Evolutionary conservation across 2,797 vertebrate genomes (phyloP).

Genomic region (Pterois miles): DNA sequence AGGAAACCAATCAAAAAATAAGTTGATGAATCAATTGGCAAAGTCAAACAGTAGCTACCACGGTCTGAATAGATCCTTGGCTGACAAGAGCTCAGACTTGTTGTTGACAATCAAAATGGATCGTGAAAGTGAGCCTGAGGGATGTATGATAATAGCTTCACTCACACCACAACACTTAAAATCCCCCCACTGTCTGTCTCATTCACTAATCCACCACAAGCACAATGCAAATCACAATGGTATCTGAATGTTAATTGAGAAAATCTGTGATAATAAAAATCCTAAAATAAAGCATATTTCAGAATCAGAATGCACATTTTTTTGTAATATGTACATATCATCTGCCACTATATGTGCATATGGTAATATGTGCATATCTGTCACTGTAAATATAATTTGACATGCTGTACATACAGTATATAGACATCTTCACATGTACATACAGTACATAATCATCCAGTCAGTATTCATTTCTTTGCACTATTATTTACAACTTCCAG

Average conservation of each 20-base stretch:
- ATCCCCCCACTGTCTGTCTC: slow-evolving; percentile 38
- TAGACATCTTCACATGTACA: no score
- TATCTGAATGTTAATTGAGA: neutral
- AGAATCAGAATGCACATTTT: no score
- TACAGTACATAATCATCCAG: no score
- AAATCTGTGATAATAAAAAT: neutral
- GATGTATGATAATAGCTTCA: slow-evolving; percentile 58
- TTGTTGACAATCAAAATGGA: slow-evolving; percentile 65
- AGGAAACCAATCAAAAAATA: slow-evolving; percentile 72
- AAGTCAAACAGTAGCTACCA: slow-evolving; percentile 52
- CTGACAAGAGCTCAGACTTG: slow-evolving; percentile 61
- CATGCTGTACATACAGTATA: no score
- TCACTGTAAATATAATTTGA: no score
- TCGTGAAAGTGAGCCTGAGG: slow-evolving; percentile 65
- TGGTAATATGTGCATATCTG: no score
- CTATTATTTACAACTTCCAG: no score
- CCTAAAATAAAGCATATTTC: no score
- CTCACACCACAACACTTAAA: slow-evolving; percentile 60
- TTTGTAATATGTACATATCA: no score
- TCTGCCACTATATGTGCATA: no score
- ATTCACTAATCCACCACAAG: slow-evolving; percentile 47
- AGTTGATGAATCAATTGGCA: slow-evolving; percentile 68
- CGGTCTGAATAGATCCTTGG: slow-evolving; percentile 36
- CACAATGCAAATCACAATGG: neutral
- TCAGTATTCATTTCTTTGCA: no score